A percentile compares a stretch with the other conserved stretches of the same genome.
Evolutionary conservation across 2,113 vertebrate species (phyloP).

Genomic region (Hipposideros armiger): DNA sequence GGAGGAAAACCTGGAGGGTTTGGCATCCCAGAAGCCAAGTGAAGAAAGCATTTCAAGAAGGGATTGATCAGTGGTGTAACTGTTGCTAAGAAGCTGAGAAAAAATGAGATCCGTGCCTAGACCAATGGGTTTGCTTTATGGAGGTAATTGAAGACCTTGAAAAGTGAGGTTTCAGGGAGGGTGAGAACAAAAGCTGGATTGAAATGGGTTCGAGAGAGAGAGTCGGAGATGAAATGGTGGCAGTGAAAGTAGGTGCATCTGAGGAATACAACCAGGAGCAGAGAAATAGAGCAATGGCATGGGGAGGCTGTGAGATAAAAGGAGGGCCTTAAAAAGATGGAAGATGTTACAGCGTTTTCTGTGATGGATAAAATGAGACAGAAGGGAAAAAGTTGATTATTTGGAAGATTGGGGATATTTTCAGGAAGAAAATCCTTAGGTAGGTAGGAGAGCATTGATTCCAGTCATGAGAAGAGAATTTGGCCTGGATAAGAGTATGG

Average conservation of each 20-base stretch:
- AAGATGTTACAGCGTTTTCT: background rate
- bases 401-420: background rate
- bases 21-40: background rate
- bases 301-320: background rate
- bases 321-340: background rate
- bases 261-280: background rate
- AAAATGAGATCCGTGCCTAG: background rate
- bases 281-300: background rate
- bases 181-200: background rate
- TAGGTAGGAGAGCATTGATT: background rate
- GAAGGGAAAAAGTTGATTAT: background rate
- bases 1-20: background rate
- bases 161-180: background rate
- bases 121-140: background rate
- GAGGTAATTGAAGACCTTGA: background rate
- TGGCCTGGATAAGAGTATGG: background rate
- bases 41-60: background rate
- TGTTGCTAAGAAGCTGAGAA: background rate
- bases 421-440: background rate
- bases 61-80: background rate
- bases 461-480: background rate
- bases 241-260: background rate
- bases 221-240: background rate
- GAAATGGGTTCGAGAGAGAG: background rate
- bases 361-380: background rate